A percentile compares a stretch with the other conserved stretches of the same genome.
These are phyloP conservation scores for Aspidiotus destructor DNA, from an alignment of 2,888 invertebrate species.

Conservation along the genomic window DNA sequence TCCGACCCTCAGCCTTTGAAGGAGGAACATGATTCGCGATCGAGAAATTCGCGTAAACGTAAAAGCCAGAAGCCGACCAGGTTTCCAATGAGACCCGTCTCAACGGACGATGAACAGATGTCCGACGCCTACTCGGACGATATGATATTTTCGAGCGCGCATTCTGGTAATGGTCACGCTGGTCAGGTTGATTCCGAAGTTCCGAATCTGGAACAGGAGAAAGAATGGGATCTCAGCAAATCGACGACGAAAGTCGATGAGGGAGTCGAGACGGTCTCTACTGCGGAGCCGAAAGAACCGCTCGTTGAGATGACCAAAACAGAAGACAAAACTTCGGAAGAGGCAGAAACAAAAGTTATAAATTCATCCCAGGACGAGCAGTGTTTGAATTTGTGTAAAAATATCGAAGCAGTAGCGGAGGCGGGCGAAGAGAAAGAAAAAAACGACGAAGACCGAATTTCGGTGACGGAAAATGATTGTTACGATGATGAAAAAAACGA, in stretches of 20 bases:
- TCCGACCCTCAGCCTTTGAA: slow-evolving; percentile 47
- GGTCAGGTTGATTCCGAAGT: not conserved
- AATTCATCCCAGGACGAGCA: slow-evolving; percentile 23
- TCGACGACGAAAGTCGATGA: slow-evolving; percentile 28
- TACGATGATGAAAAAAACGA: slow-evolving; percentile 41
- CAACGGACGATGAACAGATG: slow-evolving; percentile 34
- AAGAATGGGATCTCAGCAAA: slow-evolving; percentile 28
- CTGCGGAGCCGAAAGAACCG: not conserved
- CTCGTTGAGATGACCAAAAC: not conserved
- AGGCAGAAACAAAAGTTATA: not conserved
- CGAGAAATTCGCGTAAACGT: slow-evolving; percentile 68
- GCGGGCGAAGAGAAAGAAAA: not conserved
- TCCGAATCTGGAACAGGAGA: slow-evolving; percentile 13
- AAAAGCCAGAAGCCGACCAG: slow-evolving; percentile 82
- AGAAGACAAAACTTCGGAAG: not conserved
- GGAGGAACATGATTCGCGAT: slow-evolving; percentile 48
- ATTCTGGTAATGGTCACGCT: not conserved
- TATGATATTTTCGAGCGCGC: slow-evolving; percentile 27
- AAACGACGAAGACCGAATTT: slow-evolving; percentile 36
- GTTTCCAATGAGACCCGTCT: slow-evolving; percentile 35
- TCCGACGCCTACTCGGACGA: slow-evolving; percentile 31
- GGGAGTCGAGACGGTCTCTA: slow-evolving; percentile 9
- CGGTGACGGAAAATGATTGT: slow-evolving; percentile 35
- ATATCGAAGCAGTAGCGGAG: slow-evolving; percentile 10
- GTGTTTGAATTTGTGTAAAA: slow-evolving; percentile 32